Conservation (phyloP, 37 sponge, comb jelly and placozoan genomes). For the Theonella swinhoei region DNA sequence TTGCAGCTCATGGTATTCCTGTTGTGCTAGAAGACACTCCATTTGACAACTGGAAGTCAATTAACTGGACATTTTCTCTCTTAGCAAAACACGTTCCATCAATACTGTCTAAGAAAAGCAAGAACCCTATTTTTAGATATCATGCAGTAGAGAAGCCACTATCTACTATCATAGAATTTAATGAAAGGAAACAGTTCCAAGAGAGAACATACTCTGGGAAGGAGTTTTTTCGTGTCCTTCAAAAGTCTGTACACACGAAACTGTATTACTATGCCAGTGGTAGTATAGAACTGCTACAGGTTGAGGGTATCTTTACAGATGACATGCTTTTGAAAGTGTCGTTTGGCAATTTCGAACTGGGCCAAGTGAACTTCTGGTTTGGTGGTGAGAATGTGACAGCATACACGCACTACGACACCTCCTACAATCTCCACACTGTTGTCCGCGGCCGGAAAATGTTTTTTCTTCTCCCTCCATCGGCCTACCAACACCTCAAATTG, state of each 20-base stretch:
- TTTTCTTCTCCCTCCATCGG: slow-evolving; percentile 57
- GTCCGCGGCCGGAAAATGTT: slow-evolving; percentile 59
- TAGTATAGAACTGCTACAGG: slow-evolving; percentile 37
- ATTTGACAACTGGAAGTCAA: slow-evolving; percentile 34
- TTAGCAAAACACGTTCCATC: slow-evolving; percentile 5
- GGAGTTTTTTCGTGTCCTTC: slow-evolving; percentile 28
- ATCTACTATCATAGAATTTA: neutral
- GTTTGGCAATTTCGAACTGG: slow-evolving; percentile 35
- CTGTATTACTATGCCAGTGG: slow-evolving; percentile 61
- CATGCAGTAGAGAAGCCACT: slow-evolving; percentile 49
- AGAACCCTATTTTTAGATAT: slow-evolving; percentile 40
- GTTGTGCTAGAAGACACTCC: slow-evolving; percentile 38
- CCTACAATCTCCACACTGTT: slow-evolving; percentile 65
- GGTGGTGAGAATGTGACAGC: slow-evolving; percentile 60
- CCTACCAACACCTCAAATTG: slow-evolving; percentile 21
- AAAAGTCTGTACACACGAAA: neutral
- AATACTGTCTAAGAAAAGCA: slow-evolving; percentile 37
- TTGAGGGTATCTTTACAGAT: slow-evolving; percentile 5
- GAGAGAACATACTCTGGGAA: slow-evolving; percentile 17
- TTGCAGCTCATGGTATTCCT: slow-evolving; percentile 19
- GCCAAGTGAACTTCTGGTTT: slow-evolving; percentile 79
- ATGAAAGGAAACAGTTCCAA: slow-evolving; percentile 1
- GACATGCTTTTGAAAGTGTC: slow-evolving; percentile 18
- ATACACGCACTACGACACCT: slow-evolving; percentile 82
- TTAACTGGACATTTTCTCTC: slow-evolving; percentile 15